Evolutionary conservation across 1,140 invertebrate species (phyloP), one percentile per base, ranked within the genome.

Genomic region (Apis dorsata): DNA sequence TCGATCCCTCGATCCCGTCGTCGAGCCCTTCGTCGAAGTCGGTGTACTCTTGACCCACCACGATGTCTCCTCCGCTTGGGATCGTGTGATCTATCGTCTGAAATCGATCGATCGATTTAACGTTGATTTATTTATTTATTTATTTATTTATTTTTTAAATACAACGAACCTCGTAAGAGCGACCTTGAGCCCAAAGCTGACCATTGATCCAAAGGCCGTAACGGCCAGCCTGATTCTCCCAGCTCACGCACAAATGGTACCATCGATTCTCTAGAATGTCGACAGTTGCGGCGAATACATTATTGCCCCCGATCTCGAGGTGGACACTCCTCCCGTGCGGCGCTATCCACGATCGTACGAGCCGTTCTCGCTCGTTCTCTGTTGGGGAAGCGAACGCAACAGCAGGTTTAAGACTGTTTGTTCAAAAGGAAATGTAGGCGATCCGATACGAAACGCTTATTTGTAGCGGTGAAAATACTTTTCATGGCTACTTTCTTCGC

Each of bases 171-270:
- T 94, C 92, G 78, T 93, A 91, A 24, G 91, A 89, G 60, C 92
- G 90, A 74, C 95, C 95, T 82, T 94, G 94, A 28, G 91, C 91
- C 63, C 90, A 83, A 19, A 96, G 92, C 81, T 93, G 93, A 11
- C 95, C 95, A 90, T 96, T 95, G 49, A 96, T 85, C 91, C 95
- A 96, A 8, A 96, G 87, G 57, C 94, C 94, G 94, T 95, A 96
- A 10, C 93, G 93, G n/a, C 94, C 96, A 66, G 92, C 92, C 59
- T 92, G 90, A 9, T 95, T 94, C 73, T 95, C 95, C 94, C 96
- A 96, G 68, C 95, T 96, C 73, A 96, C 91, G 84, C 96, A 96
- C n/a, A 96, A 87, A 88, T 96, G 96, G 74, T 95, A 94, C 96
- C 96, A 96, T 2, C 93, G 91, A 86, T 95, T 93, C 84, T 94